Evolutionary conservation across 2,797 vertebrate species (phyloP), one percentile per base, ranked within the genome.

Genomic region (Alca torda): DNA sequence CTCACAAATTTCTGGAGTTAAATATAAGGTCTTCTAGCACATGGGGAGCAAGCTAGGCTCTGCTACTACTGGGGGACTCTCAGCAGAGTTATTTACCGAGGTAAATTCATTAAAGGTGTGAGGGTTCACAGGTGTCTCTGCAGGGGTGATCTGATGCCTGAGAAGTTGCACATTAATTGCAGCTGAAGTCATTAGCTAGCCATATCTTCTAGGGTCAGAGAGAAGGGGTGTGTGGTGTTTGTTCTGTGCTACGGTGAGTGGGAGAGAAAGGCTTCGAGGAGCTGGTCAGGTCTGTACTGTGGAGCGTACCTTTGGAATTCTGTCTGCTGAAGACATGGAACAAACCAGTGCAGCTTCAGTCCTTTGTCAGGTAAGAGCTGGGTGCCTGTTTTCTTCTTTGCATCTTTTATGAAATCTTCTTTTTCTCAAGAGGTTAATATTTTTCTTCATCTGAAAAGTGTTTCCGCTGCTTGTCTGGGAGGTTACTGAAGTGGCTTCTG

Each of bases 161-260:
- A n/a, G 48, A 51, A 68, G 24, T 4, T 92, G 31, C 30, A 50
- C 26, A 30, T 64, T 63, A 45, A 26, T 30, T 25, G 7, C 45
- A 95, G 76, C 75, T 87, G 93, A 89, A 50, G n/a, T 4, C 3
- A 31, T 6, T 2, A 13, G 2, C 10, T 15, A 8, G 16, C 1
- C 7, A 39, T 28, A 6, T 59, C 1, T 33, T 50, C 3, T 15
- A 35, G 17, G 16, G 1, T 0, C 33, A 5, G 11, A 13, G 13
- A 7, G 46, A 16, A 6, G 41, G 14, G 15, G 1, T 26, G 11
- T 10, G 43, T 5, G 9, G 6, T 12, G 8, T 30, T 1, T 74
- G 20, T 2, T 72, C 1, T 18, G 18, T 28, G 25, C 1, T 19
- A 2, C 1, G 6, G 11, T 2, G 20, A 0, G 0, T 8, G 17